Conservation (phyloP, 2,113 vertebrate genomes). For the Lagenorhynchus albirostris region DNA sequence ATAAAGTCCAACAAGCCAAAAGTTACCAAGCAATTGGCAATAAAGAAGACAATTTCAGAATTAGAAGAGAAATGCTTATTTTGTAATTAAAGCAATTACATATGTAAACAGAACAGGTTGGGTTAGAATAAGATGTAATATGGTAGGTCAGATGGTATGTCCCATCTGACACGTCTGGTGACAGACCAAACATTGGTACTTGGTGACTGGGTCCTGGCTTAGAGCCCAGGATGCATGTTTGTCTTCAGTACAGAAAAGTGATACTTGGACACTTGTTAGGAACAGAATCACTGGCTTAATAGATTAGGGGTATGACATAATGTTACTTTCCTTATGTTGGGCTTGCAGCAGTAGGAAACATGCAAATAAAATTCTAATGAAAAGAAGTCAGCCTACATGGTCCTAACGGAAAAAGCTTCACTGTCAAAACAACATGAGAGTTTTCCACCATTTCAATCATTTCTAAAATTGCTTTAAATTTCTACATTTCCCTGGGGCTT, state of each 20-base stretch:
- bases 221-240: background rate
- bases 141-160: background rate
- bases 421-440: background rate
- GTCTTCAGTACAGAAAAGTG: slow-evolving; percentile 3
- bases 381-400: background rate
- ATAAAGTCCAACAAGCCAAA: slow-evolving; percentile 27
- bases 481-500: background rate
- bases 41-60: background rate
- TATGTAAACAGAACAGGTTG: background rate
- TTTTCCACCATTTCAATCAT: background rate
- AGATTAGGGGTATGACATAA: background rate
- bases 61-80: background rate
- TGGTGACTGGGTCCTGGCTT: background rate
- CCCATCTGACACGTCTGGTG: background rate
- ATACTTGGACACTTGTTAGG: background rate
- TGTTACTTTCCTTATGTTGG: background rate
- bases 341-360: background rate
- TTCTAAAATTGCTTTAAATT: background rate
- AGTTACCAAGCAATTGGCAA: background rate
- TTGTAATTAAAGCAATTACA: background rate
- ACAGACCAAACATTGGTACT: background rate
- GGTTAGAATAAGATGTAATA: background rate
- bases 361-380: background rate
- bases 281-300: background rate
- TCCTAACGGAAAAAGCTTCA: background rate